Conservation (phyloP, 2,797 vertebrate genomes). For the Lutjanus argentimaculatus region DNA sequence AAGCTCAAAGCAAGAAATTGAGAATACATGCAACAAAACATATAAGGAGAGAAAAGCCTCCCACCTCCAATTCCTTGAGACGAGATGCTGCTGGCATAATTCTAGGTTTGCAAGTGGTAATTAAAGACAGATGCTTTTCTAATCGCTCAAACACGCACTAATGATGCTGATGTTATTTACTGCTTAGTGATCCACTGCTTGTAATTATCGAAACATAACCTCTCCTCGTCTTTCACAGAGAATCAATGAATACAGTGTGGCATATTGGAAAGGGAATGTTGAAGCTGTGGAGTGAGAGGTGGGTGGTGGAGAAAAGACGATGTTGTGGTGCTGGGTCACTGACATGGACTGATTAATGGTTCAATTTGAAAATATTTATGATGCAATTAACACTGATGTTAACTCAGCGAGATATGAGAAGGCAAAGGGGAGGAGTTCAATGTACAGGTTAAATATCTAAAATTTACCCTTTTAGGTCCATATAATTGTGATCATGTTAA, state of each 20-base stretch:
- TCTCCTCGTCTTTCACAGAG: conserved; percentile 58
- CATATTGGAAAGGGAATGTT: conserved; percentile 28
- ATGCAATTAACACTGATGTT: conserved; percentile 19
- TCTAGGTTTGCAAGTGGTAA: conserved; percentile 44
- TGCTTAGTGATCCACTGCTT: conserved; percentile 62
- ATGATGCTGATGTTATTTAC: conserved; percentile 69
- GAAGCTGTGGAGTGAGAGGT: background rate
- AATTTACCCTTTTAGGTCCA: background rate
- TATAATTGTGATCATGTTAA: background rate
- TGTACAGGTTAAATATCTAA: background rate
- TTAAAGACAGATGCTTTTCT: conserved; percentile 66
- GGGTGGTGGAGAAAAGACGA: background rate
- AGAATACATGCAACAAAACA: background rate
- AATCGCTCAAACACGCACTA: conserved; percentile 72
- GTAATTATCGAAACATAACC: conserved; percentile 75
- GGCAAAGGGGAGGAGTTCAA: background rate
- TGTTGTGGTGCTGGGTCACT: background rate
- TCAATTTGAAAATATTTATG: conserved; percentile 16
- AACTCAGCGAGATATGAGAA: background rate
- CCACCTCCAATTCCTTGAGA: background rate
- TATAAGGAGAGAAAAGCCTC: background rate
- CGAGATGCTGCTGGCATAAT: conserved; percentile 12
- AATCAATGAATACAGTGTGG: conserved; percentile 53
- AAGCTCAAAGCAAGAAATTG: background rate
- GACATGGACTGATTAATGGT: conserved; percentile 26